Evolutionary conservation across 1,140 invertebrate species (phyloP).

Genomic region (Zaprionus taronus): DNA sequence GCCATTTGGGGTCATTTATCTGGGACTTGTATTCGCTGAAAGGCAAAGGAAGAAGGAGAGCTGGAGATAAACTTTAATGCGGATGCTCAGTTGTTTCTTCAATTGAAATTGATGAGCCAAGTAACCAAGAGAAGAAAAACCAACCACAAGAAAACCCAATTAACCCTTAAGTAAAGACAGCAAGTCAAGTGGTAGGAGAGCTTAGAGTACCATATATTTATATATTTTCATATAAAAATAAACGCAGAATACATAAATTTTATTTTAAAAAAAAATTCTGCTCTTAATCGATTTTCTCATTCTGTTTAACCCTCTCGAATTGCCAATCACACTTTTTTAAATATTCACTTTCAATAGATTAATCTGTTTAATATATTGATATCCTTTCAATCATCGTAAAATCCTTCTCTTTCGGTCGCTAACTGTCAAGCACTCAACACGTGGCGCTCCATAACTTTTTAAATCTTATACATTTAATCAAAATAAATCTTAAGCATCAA

Average conservation of each 20-base stretch:
- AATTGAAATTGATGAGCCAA: slow-evolving; percentile 43
- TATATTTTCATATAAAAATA: neutral
- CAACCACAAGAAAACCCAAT: slow-evolving; percentile 17
- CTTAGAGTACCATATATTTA: neutral
- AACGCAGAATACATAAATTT: neutral
- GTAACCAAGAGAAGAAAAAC: neutral
- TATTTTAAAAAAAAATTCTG: neutral
- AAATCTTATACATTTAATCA: too few species aligned
- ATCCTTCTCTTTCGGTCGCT: too few species aligned
- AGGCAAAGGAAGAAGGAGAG: slow-evolving; percentile 8
- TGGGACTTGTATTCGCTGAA: slow-evolving; percentile 25
- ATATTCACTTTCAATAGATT: too few species aligned
- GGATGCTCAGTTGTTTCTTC: slow-evolving; percentile 11
- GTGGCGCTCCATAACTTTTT: too few species aligned
- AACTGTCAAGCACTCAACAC: too few species aligned
- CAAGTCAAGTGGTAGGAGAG: neutral
- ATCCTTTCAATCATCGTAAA: too few species aligned
- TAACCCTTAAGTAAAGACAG: slow-evolving; percentile 8
- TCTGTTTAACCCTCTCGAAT: neutral
- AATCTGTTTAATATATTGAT: too few species aligned
- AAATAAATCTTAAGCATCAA: too few species aligned
- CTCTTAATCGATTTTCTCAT: neutral
- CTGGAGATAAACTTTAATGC: slow-evolving; percentile 21
- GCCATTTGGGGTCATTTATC: slow-evolving; percentile 67
- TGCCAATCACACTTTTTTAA: too few species aligned